Evolutionary conservation across 1,140 invertebrate genomes (phyloP).

Genomic region (Drosophila virilis): DNA sequence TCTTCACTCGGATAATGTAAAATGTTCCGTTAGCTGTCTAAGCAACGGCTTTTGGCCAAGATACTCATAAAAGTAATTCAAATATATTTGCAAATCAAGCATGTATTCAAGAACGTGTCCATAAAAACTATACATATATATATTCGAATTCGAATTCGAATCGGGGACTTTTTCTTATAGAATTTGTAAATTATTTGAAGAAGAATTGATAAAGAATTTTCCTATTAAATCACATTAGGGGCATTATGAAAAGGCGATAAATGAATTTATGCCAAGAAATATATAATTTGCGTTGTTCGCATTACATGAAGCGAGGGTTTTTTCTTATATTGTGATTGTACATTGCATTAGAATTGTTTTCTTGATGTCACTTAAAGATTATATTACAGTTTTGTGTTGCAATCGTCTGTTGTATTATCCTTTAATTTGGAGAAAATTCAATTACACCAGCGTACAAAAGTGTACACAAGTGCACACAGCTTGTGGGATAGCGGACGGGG

Average conservation of each 20-base stretch:
- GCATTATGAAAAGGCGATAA: too few relatives aligned
- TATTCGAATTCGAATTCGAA: not conserved
- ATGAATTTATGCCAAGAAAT: too few relatives aligned
- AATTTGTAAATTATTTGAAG: too few relatives aligned
- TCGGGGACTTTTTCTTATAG: too few relatives aligned
- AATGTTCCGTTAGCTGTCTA: conserved; percentile 30
- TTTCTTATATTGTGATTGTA: too few relatives aligned
- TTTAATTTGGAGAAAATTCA: conserved; percentile 66
- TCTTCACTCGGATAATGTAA: conserved; percentile 2
- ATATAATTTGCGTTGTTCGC: too few relatives aligned
- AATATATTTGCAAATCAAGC: not conserved
- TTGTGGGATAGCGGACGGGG: not conserved
- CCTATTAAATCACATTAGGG: too few relatives aligned
- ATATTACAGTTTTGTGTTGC: conserved; percentile 17
- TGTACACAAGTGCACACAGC: conserved; percentile 19
- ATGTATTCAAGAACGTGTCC: not conserved
- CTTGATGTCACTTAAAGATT: conserved; percentile 21
- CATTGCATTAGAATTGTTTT: not conserved
- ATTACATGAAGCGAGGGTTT: too few relatives aligned
- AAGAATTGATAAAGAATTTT: too few relatives aligned
- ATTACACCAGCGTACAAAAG: conserved; percentile 44
- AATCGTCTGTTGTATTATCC: conserved; percentile 63
- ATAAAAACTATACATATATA: too few relatives aligned
- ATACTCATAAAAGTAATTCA: conserved; percentile 26
- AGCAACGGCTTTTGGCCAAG: conserved; percentile 9